phyloP scores from a whole-genome alignment of 2,888 invertebrate genomes.

The Oxyteleia sp. region DNA sequence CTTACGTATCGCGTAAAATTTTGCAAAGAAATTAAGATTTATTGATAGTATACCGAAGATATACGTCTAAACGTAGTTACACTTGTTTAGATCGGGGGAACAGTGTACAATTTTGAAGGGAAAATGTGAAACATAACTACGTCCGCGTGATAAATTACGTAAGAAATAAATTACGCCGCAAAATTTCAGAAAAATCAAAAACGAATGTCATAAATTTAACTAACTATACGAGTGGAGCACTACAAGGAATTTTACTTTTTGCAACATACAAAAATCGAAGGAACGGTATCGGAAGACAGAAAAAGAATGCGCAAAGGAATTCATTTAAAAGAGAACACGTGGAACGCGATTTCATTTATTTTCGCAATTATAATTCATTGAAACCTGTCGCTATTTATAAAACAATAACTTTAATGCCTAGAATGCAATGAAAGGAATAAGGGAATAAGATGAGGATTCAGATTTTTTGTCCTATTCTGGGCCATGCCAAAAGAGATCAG shows the following conservation, averaged over 20 bases:
- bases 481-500: too few relatives aligned
- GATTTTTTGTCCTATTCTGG: too few relatives aligned
- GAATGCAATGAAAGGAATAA: too few relatives aligned
- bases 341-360: neutral
- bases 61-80: conserved; percentile 30
- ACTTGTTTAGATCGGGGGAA: conserved; percentile 29
- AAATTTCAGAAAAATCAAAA: conserved; percentile 35
- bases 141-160: conserved; percentile 31
- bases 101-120: conserved; percentile 40
- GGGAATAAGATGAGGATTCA: too few relatives aligned
- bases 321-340: neutral
- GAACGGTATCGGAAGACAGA: conserved; percentile 24
- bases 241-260: conserved; percentile 34
- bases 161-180: conserved; percentile 29
- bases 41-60: conserved; percentile 33
- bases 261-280: neutral
- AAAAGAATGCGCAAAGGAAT: neutral
- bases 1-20: conserved; percentile 12
- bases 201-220: conserved; percentile 38
- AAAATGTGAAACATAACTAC: conserved; percentile 41
- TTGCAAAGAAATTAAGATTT: conserved; percentile 33
- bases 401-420: too few relatives aligned
- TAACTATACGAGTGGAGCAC: conserved; percentile 7
- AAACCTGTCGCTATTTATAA: too few relatives aligned
- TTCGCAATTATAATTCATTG: neutral